Evolutionary conservation across 2,888 invertebrate species (phyloP), one percentile per base, ranked within the genome.

Genomic region (Aethes cnicana): DNA sequence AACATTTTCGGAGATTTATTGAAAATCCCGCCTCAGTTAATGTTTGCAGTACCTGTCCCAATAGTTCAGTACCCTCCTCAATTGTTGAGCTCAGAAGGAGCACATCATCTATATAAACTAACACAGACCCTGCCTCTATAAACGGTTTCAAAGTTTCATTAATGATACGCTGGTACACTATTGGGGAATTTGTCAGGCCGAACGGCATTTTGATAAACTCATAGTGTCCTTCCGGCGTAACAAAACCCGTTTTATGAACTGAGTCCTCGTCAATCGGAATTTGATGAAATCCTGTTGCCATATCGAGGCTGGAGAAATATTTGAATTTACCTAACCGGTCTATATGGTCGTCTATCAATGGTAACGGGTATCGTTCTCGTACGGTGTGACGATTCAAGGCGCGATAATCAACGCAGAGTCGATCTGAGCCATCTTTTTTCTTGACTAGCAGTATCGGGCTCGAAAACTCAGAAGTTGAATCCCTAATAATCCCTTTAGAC

Each of bases 391-490:
- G 2, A 26, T 26, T 26, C 26, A 26, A 11, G 4, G 26, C 26
- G 3, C 26, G 26, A 9, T 26, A 26, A 11, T 26, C 26, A 4
- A 26, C 26, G 5, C 26, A 26, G 9, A 26, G n/a, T n/a, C n/a
- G n/a, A n/a, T n/a, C n/a, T n/a, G n/a, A n/a, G n/a, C n/a, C n/a
- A n/a, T n/a, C n/a, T 26, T 26, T 26, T 4, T 36, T 36, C 12
- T 39, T 39, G 6, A 36, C 36, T 18, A 36, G 17, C 20, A 36
- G 17, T 16, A 36, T 36, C 2, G 36, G 36, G 11, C 36, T 36
- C 8, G 36, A 18, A 20, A 20, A 36, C 18, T 36, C 16, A 3
- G 36, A 36, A 3, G 17, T 36, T 4, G 36, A 36, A 2, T 18
- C 11, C 18, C 36, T 16, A 9, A 36, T 36, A 6, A 36, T 18